Evolutionary conservation across 2,113 vertebrate genomes (phyloP).

Genomic region (Oreotrochilus melanogaster): DNA sequence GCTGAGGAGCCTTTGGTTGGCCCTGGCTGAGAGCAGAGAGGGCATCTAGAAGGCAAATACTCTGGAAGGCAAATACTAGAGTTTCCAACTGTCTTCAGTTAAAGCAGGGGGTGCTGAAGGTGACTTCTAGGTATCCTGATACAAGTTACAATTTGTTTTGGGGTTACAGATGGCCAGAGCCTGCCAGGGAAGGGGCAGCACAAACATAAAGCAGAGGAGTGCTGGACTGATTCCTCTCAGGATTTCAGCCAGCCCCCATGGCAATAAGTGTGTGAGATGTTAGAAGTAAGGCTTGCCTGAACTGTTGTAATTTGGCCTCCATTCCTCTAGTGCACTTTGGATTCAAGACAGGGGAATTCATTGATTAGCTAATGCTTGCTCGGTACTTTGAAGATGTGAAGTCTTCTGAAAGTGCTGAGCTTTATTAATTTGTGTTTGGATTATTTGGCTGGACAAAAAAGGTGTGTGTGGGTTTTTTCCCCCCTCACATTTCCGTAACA

Average conservation of each 20-base stretch:
- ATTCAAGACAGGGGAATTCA: not conserved
- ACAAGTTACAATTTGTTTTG: not conserved
- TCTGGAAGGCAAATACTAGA: rapidly evolving
- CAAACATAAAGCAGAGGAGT: rapidly evolving
- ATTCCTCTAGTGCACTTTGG: not conserved
- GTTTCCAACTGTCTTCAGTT: rapidly evolving
- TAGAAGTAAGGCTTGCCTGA: not conserved
- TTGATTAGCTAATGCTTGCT: not conserved
- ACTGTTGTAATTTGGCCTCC: not conserved
- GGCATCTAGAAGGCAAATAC: no score
- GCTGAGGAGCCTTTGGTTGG: not conserved
- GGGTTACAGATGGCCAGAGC: not conserved
- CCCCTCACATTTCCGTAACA: not conserved
- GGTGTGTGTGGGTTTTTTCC: not conserved
- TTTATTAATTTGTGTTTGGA: not conserved
- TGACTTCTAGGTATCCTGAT: rapidly evolving
- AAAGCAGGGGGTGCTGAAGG: not conserved
- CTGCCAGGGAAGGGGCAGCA: not conserved
- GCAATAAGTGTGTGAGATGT: not conserved
- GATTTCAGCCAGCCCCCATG: not conserved
- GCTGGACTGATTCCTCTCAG: rapidly evolving
- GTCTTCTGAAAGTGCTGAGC: not conserved
- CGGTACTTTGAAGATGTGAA: not conserved
- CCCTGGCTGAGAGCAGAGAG: not conserved
- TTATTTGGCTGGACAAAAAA: slow-evolving; percentile 3